Percentiles rank a stretch among this genome's conserved stretches.
These are phyloP conservation scores for Drosophila anceps DNA, from an alignment of 2,888 invertebrate genomes.

Conservation along the genomic window DNA sequence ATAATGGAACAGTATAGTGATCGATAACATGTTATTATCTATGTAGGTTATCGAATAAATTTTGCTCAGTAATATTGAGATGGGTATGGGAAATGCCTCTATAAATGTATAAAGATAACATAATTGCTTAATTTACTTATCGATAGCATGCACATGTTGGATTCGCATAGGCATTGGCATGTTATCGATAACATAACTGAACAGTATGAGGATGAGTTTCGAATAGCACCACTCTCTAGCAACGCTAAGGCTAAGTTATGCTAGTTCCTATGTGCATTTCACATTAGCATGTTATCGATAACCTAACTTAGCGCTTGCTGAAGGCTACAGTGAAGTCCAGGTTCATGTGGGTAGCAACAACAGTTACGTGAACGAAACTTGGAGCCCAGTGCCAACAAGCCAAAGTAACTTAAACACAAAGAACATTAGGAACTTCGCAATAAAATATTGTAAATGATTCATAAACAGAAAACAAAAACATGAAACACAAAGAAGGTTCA, in stretches of 20 bases:
- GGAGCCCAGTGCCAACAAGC: neutral
- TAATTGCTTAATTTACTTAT: neutral
- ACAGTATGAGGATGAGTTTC: neutral
- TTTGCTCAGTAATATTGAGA: no score
- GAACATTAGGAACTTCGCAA: neutral
- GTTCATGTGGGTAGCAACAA: neutral
- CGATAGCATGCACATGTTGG: neutral
- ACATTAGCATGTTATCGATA: neutral
- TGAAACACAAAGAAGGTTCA: neutral
- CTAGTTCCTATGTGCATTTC: neutral
- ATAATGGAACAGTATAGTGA: no score
- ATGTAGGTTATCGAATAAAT: no score
- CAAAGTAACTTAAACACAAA: no score
- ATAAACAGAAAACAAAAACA: neutral
- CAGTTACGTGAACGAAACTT: neutral
- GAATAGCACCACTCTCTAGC: no score
- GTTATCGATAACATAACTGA: neutral
- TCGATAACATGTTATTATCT: no score
- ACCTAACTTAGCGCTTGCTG: neutral
- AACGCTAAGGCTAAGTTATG: neutral
- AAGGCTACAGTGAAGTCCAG: neutral
- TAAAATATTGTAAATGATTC: neutral
- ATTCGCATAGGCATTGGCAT: neutral
- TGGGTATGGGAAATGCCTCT: neutral
- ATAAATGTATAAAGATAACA: neutral